Base-by-base conservation (phyloP, 1,140 invertebrate species). In the Amyelois transitella region DNA sequence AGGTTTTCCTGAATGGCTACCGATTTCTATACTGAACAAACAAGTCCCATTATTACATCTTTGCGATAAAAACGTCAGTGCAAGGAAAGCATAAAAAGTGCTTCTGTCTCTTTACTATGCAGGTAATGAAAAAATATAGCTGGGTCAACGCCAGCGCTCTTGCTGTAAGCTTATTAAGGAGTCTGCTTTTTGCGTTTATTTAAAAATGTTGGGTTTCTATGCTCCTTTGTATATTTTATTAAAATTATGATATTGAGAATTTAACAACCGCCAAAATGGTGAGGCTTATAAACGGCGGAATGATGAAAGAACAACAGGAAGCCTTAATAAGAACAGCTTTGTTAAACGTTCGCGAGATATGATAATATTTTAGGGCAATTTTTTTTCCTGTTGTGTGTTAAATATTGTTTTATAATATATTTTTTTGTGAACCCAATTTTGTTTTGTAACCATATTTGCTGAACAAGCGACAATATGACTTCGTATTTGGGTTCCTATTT, bases 111-210 rank as follows among this genome's bases (percentile, higher is more conserved):
- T 77, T 84, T 81, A 69, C 75, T 65, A 73, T 74, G 58, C 70
- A 77, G 70, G 77, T 80, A 75, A 82, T 80, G 77, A 79, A 80
- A 79, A 76, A 76, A 79, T 75, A 73, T 74, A 67, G 53, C 55
- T 62, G 72, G 72, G 72, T 76, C 79, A 78, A 70, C 73, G 60
- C 71, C 51, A 69, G 60, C 65, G 69, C 58, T 67, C 73, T 67
- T 70, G 67, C 65, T 24, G 65, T 78, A 74, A 79, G 78, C 72
- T 75, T 75, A 76, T 80, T 77, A 75, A 72, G 60, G 66, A 72
- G 54, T 58, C 53, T 64, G 43, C 52, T 56, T 55, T 68, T 64
- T 62, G 60, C 51, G 51, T 61, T 54, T 56, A 20, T 51, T 43
- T 44, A 55, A 22, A 58, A 60, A 60, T 51, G 50, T 47, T 43